phyloP scores from a whole-genome alignment of 2,888 invertebrate species.

The Alcis repandata region DNA sequence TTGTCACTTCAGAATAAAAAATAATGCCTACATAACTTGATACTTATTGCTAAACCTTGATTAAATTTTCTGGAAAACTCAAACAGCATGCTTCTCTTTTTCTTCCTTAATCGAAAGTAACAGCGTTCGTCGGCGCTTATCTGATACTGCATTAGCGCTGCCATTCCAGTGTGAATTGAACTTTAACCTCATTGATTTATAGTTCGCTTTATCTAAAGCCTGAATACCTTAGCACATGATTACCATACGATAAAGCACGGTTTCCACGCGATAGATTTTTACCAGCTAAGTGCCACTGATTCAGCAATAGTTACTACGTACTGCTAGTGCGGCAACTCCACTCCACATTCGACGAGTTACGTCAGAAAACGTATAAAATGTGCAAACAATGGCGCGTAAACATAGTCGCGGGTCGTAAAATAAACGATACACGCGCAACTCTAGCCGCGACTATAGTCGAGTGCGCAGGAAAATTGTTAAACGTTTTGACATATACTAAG shows the following conservation, averaged over 20 bases:
- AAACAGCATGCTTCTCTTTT: neutral
- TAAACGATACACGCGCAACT: slow-evolving; percentile 27
- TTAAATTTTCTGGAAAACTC: no score
- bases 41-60: no score
- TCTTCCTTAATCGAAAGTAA: no score
- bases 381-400: slow-evolving; percentile 46
- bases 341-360: slow-evolving; percentile 23
- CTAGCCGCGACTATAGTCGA: neutral
- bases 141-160: neutral
- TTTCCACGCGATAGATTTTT: slow-evolving; percentile 1
- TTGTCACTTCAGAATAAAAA: no score
- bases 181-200: neutral
- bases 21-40: no score
- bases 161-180: neutral
- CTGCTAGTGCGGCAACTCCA: neutral
- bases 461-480: neutral
- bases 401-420: slow-evolving; percentile 37
- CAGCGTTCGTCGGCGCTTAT: neutral
- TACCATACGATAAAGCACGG: slow-evolving; percentile 7
- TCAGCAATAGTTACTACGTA: neutral
- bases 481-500: no score
- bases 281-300: neutral
- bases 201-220: neutral
- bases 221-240: neutral
- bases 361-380: slow-evolving; percentile 42